phyloP scores from a whole-genome alignment of 2,888 invertebrate genomes.

The Rhaphigaster nebulosa region DNA sequence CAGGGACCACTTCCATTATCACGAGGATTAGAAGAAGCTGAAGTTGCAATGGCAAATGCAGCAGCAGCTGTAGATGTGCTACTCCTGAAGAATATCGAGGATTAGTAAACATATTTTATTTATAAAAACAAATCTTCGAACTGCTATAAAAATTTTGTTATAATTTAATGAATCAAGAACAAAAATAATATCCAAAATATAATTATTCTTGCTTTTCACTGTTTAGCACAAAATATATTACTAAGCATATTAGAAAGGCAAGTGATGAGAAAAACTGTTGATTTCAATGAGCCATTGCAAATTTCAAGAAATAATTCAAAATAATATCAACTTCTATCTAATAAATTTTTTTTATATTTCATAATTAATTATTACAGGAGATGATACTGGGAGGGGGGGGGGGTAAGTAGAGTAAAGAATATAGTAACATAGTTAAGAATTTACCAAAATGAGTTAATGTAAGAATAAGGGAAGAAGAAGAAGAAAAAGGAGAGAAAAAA shows the following conservation, averaged over 20 bases:
- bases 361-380: too few species aligned
- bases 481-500: too few species aligned
- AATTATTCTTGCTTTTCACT: background rate
- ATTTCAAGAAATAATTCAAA: too few species aligned
- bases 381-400: too few species aligned
- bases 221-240: background rate
- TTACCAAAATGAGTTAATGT: too few species aligned
- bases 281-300: background rate
- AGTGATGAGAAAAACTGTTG: background rate
- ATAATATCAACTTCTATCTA: too few species aligned
- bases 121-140: background rate
- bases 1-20: constrained; percentile 69
- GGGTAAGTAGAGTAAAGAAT: too few species aligned
- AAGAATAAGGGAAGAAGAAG: too few species aligned
- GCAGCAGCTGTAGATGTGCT: constrained; percentile 89
- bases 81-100: constrained; percentile 73
- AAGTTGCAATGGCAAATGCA: constrained; percentile 92
- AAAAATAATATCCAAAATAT: background rate
- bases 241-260: background rate
- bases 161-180: background rate
- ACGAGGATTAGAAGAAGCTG: constrained; percentile 86
- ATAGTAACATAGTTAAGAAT: too few species aligned
- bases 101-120: background rate
- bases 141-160: background rate
- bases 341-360: too few species aligned